phyloP scores from a whole-genome alignment of 2,888 invertebrate genomes.

The Erebia epiphron region DNA sequence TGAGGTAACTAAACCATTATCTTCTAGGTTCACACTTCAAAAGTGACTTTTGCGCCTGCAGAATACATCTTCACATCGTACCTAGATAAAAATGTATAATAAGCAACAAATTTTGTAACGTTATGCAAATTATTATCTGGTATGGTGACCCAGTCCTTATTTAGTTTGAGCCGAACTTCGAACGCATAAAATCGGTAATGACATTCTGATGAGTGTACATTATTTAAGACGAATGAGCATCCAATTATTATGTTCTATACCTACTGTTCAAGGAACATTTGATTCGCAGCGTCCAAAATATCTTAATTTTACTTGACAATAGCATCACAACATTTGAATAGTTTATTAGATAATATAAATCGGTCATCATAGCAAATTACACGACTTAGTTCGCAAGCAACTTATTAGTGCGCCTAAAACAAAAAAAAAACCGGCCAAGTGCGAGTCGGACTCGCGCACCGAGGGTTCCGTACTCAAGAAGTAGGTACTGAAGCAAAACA shows the following conservation, averaged over 20 bases:
- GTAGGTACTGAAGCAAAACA: too few relatives aligned
- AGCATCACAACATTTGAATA: slow-evolving; percentile 14
- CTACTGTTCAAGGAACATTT: slow-evolving; percentile 41
- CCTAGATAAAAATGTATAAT: too few relatives aligned
- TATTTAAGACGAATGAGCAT: not conserved
- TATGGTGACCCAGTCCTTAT: slow-evolving; percentile 27
- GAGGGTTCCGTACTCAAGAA: too few relatives aligned
- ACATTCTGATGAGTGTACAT: slow-evolving; percentile 34
- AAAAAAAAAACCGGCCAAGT: too few relatives aligned
- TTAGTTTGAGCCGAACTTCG: slow-evolving; percentile 58
- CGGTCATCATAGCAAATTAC: slow-evolving; percentile 18
- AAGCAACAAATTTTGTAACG: too few relatives aligned
- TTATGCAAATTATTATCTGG: not conserved
- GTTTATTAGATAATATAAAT: slow-evolving; percentile 10
- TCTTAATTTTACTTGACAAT: slow-evolving; percentile 11
- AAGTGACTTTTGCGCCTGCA: not conserved
- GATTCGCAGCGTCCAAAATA: slow-evolving; percentile 30
- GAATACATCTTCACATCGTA: too few relatives aligned
- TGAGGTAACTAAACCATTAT: not conserved
- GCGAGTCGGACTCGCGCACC: too few relatives aligned
- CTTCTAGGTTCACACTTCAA: not conserved
- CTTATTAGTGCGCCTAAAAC: too few relatives aligned
- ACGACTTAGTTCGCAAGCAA: not conserved
- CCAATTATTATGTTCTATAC: slow-evolving; percentile 5
- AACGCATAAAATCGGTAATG: slow-evolving; percentile 47